Conservation (phyloP, 2,888 invertebrate genomes). For the Graphium colonna region DNA sequence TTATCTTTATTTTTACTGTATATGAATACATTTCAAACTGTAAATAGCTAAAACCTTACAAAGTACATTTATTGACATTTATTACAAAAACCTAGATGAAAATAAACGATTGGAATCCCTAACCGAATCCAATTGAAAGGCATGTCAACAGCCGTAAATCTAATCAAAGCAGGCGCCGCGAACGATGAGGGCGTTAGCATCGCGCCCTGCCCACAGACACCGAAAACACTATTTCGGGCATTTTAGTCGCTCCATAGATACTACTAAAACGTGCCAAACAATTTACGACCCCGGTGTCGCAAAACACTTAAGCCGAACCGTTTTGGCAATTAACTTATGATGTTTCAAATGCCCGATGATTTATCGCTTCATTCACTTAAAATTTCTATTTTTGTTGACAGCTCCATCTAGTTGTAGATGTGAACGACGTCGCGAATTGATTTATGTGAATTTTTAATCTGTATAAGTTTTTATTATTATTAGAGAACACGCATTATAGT, state of each 20-base stretch:
- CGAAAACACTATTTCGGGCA: constrained; percentile 30
- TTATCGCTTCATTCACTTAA: constrained; percentile 15
- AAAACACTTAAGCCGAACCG: constrained; percentile 8
- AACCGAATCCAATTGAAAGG: constrained; percentile 41
- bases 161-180: constrained; percentile 47
- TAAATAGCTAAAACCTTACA: no score
- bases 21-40: no score
- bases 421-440: constrained; percentile 3
- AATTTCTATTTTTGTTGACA: constrained; percentile 5
- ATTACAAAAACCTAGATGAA: background rate
- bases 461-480: background rate
- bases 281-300: constrained; percentile 27
- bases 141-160: constrained; percentile 50
- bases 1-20: no score
- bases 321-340: constrained; percentile 19
- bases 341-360: constrained; percentile 11
- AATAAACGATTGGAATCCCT: constrained; percentile 40
- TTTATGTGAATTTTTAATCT: constrained; percentile 9
- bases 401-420: background rate
- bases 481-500: no score
- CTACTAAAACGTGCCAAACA: constrained; percentile 22
- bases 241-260: constrained; percentile 11
- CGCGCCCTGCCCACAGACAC: constrained; percentile 25
- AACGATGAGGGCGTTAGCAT: constrained; percentile 36
- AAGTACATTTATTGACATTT: no score